Evolutionary conservation across 2,113 vertebrate species (phyloP).

Genomic region (Daubentonia madagascariensis): DNA sequence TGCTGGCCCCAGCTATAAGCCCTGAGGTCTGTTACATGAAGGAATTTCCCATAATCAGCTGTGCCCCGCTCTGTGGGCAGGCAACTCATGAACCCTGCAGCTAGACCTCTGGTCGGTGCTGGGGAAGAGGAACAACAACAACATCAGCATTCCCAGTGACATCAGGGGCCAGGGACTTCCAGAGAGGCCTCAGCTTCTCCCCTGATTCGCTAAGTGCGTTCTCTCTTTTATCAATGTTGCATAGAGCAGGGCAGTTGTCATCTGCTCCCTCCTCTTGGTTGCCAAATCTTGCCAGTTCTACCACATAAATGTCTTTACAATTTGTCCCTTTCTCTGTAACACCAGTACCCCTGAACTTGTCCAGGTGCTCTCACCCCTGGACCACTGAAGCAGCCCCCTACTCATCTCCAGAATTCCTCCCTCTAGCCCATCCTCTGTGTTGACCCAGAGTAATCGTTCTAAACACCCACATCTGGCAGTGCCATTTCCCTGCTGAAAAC

Average conservation of each 20-base stretch:
- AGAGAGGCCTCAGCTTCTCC: background rate
- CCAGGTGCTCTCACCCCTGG: background rate
- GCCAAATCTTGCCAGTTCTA: background rate
- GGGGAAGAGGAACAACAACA: background rate
- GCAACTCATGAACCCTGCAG: accelerated
- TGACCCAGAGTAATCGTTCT: background rate
- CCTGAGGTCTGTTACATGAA: no score
- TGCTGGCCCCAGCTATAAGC: background rate
- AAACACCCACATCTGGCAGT: background rate
- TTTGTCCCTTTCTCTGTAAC: background rate
- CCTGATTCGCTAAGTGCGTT: background rate
- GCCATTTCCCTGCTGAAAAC: background rate
- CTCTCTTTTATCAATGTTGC: background rate
- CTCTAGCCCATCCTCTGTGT: accelerated
- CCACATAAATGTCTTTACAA: background rate
- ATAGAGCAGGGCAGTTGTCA: background rate
- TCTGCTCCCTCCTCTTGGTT: background rate
- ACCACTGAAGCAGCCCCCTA: background rate
- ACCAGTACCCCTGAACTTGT: background rate
- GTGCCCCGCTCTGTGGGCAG: background rate
- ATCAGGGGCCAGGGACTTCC: background rate
- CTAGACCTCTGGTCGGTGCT: background rate
- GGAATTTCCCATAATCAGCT: background rate
- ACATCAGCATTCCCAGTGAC: no score
- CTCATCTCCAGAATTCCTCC: background rate